Evolutionary conservation across 1,140 invertebrate genomes (phyloP).

Genomic region (Leptopilina clavipes): DNA sequence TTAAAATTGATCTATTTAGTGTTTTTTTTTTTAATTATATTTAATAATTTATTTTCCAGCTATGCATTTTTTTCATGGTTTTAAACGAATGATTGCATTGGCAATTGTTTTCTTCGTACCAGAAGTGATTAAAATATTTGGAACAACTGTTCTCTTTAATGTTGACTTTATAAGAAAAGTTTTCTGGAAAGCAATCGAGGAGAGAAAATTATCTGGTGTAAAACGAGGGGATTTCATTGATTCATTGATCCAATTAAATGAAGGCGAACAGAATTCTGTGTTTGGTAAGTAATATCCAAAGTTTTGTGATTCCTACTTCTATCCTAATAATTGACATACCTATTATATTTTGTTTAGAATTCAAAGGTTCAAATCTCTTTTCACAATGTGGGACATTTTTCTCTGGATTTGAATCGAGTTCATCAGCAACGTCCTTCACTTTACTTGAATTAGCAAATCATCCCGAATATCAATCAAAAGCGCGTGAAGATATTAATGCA

Average conservation of each 20-base stretch:
- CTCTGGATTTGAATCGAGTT: constrained; percentile 78
- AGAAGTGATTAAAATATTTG: constrained; percentile 61
- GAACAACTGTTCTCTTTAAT: constrained; percentile 56
- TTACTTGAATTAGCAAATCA: constrained; percentile 63
- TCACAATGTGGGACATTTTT: constrained; percentile 65
- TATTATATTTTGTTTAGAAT: constrained; percentile 64
- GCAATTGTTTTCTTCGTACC: constrained; percentile 67
- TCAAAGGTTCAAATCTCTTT: constrained; percentile 56
- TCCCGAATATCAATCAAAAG: constrained; percentile 64
- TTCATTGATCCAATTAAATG: constrained; percentile 65
- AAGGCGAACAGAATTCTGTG: constrained; percentile 60
- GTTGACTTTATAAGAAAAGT: constrained; percentile 62
- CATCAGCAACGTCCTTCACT: constrained; percentile 66
- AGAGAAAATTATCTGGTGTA: constrained; percentile 57
- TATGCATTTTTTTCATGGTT: constrained; percentile 64
- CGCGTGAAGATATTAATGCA: constrained; percentile 77
- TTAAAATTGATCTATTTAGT: too few relatives aligned
- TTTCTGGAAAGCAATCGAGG: constrained; percentile 66
- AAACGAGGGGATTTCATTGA: constrained; percentile 71
- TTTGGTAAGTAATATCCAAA: constrained; percentile 61
- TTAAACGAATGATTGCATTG: constrained; percentile 68
- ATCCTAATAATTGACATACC: too few relatives aligned
- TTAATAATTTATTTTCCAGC: constrained; percentile 52
- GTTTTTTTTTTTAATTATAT: too few relatives aligned
- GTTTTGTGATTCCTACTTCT: too few relatives aligned